These are phyloP conservation scores for Perizoma flavofasciatum DNA, from an alignment of 2,888 invertebrate genomes.

Conservation along the genomic window DNA sequence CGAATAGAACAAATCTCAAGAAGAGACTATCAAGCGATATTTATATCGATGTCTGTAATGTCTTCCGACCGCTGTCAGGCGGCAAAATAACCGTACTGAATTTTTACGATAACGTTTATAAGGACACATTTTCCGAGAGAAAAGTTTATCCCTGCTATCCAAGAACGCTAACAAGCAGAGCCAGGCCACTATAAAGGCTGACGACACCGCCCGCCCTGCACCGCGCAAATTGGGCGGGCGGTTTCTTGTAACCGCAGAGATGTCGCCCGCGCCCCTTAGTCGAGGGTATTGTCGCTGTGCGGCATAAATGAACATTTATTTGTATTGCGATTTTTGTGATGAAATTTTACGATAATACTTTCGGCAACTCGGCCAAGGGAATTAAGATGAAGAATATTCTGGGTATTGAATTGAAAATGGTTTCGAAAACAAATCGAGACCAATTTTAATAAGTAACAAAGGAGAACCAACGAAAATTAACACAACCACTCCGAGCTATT, in stretches of 20 bases:
- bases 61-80: conserved; percentile 4
- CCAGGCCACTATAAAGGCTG: conserved; percentile 53
- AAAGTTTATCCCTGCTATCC: conserved; percentile 35
- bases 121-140: conserved; percentile 28
- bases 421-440: too few species aligned
- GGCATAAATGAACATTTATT: conserved; percentile 48
- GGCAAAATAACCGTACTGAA: conserved; percentile 15
- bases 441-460: conserved; percentile 6
- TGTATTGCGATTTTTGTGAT: conserved; percentile 45
- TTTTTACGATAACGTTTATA: conserved; percentile 21
- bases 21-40: background rate
- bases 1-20: background rate
- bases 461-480: conserved; percentile 4
- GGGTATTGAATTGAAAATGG: too few species aligned
- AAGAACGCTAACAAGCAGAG: conserved; percentile 36
- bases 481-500: conserved; percentile 13
- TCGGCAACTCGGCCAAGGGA: conserved; percentile 28
- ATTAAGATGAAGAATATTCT: conserved; percentile 1
- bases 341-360: conserved; percentile 45
- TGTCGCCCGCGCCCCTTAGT: conserved; percentile 37
- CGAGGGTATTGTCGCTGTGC: conserved; percentile 41
- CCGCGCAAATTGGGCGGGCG: conserved; percentile 53
- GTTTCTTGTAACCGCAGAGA: conserved; percentile 34
- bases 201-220: conserved; percentile 53
- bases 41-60: conserved; percentile 1